Percentiles rank a stretch among this genome's conserved stretches.
Conservation (phyloP, 53 echinoderm and acorn worm genomes). For the Stichopus horrens region DNA sequence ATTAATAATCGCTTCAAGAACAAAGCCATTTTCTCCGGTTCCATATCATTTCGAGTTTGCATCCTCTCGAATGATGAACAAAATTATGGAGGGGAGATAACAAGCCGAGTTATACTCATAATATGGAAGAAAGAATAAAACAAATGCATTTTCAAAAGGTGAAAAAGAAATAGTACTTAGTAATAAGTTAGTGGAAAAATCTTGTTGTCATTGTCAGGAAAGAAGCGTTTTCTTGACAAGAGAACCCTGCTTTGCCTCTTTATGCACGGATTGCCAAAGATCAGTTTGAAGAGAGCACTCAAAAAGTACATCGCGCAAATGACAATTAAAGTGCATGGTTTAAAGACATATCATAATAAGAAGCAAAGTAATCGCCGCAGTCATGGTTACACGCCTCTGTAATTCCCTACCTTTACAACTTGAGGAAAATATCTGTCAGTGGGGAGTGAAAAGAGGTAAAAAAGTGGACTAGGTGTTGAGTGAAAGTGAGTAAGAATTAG, state of each 20-base stretch:
- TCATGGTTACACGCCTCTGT: neutral
- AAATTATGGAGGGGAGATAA: neutral
- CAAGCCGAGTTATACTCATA: neutral
- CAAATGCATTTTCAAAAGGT: neutral
- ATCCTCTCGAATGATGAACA: neutral
- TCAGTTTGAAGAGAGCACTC: neutral
- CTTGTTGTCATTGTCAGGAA: neutral
- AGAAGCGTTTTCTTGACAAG: neutral
- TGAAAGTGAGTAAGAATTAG: neutral
- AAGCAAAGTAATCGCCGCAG: neutral
- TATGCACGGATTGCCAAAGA: conserved; percentile 6
- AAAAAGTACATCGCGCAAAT: neutral
- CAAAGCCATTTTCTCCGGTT: no score
- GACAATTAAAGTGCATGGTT: neutral
- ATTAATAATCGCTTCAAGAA: no score
- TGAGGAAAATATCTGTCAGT: neutral
- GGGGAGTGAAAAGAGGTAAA: neutral
- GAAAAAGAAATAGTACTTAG: neutral
- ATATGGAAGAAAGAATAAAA: neutral
- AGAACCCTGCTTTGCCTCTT: neutral
- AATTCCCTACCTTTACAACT: neutral
- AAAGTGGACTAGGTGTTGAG: neutral
- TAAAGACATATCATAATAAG: neutral
- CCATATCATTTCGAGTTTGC: no score
- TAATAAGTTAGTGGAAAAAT: neutral